Evolutionary conservation across 2,797 vertebrate species (phyloP).

Genomic region (Sternarchorhynchus goeldii): DNA sequence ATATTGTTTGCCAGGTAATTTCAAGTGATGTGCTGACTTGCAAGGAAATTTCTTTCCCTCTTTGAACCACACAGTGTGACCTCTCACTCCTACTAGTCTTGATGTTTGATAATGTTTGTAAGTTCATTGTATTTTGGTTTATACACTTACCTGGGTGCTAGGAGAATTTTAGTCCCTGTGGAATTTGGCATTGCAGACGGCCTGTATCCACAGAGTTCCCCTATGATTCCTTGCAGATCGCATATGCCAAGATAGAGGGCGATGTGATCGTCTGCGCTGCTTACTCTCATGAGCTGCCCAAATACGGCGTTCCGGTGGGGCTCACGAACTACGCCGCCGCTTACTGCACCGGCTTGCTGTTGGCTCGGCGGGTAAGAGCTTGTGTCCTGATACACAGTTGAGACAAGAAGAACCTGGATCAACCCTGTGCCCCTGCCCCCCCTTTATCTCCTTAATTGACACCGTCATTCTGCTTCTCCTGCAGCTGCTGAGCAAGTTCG

Average conservation of each 20-base stretch:
- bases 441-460: background rate
- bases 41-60: background rate
- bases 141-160: too few species aligned
- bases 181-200: too few species aligned
- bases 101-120: too few species aligned
- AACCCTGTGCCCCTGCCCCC: too few species aligned
- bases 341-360: constrained; percentile 93
- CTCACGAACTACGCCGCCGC: constrained; percentile 95
- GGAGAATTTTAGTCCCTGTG: too few species aligned
- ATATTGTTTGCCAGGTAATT: constrained; percentile 96
- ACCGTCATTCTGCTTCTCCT: background rate
- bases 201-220: too few species aligned
- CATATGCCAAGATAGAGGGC: constrained; percentile 94
- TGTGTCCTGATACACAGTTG: too few species aligned
- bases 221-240: constrained; percentile 77
- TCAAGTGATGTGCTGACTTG: background rate
- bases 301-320: constrained; percentile 87
- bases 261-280: constrained; percentile 97
- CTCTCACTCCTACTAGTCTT: background rate
- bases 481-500: constrained; percentile 94
- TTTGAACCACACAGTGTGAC: background rate
- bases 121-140: too few species aligned
- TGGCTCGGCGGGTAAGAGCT: constrained; percentile 88
- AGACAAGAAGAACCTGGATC: too few species aligned
- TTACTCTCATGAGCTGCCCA: constrained; percentile 92